Percentiles rank a stretch among this genome's conserved stretches.
phyloP scores from a whole-genome alignment of 2,113 vertebrate species.

The Grantiella picta region DNA sequence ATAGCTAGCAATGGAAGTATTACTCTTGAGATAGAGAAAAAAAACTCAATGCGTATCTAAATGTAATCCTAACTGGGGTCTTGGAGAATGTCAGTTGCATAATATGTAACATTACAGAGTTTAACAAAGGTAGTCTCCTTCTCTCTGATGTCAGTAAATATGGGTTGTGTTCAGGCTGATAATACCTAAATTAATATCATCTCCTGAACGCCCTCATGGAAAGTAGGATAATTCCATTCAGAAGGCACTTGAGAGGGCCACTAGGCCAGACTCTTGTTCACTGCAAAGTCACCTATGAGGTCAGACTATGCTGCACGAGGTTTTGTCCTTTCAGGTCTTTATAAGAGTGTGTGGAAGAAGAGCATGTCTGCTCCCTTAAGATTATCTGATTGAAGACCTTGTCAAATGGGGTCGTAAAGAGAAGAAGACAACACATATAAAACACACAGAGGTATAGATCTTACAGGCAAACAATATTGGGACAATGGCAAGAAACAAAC shows the following conservation, averaged over 20 bases:
- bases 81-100: background rate
- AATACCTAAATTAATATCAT: background rate
- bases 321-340: background rate
- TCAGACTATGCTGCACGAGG: background rate
- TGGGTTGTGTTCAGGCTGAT: too few relatives aligned
- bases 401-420: background rate
- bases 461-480: background rate
- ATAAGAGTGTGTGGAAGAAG: background rate
- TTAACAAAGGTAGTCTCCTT: background rate
- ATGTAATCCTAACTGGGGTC: background rate
- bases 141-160: background rate
- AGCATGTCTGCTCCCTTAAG: background rate
- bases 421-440: background rate
- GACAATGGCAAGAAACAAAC: background rate
- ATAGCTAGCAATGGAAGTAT: background rate
- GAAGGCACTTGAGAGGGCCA: background rate
- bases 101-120: background rate
- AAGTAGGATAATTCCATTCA: background rate
- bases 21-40: background rate
- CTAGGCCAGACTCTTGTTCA: background rate
- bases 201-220: background rate
- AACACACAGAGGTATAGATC: background rate
- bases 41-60: background rate
- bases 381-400: background rate
- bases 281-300: background rate